These are phyloP conservation scores for Drosophila busckii DNA, from an alignment of 1,140 invertebrate species.

Conservation along the genomic window DNA sequence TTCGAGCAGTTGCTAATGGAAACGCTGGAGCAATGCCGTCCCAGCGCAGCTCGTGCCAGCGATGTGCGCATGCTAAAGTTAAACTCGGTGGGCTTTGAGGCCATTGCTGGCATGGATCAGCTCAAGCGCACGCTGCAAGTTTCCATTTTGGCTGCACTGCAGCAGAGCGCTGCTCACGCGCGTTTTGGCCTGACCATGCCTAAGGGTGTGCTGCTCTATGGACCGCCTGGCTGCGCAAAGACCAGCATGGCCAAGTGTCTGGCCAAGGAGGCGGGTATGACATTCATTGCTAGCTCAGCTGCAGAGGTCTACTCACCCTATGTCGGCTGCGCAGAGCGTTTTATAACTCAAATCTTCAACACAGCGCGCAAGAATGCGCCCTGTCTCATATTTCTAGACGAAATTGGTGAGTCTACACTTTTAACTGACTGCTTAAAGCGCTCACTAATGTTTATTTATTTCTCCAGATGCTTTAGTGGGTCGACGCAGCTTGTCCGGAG, in stretches of 20 bases:
- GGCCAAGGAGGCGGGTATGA: slow-evolving; percentile 82
- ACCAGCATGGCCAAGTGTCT: slow-evolving; percentile 85
- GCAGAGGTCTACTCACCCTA: slow-evolving; percentile 85
- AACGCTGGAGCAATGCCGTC: slow-evolving; percentile 19
- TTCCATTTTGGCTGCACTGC: slow-evolving; percentile 84
- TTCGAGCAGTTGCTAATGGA: slow-evolving; percentile 32
- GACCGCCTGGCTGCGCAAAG: slow-evolving; percentile 88
- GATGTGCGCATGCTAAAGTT: slow-evolving; percentile 80
- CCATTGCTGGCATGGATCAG: slow-evolving; percentile 84
- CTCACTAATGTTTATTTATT: background rate
- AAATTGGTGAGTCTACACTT: slow-evolving; percentile 81
- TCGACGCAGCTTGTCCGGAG: slow-evolving; percentile 68
- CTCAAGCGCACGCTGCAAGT: slow-evolving; percentile 83
- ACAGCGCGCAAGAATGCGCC: slow-evolving; percentile 84
- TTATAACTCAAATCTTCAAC: slow-evolving; percentile 83
- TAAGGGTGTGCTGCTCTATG: slow-evolving; percentile 84
- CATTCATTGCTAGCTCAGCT: slow-evolving; percentile 83
- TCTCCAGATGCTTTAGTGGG: slow-evolving; percentile 83
- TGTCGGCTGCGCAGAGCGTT: slow-evolving; percentile 84
- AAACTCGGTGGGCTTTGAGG: slow-evolving; percentile 80
- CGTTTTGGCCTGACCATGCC: slow-evolving; percentile 82
- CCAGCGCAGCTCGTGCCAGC: slow-evolving; percentile 81
- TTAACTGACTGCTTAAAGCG: background rate
- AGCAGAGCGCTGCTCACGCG: slow-evolving; percentile 82
- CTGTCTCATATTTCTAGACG: slow-evolving; percentile 87